Evolutionary conservation across 2,888 invertebrate genomes (phyloP), one percentile per base, ranked within the genome.

Genomic region (Tachina lurida): DNA sequence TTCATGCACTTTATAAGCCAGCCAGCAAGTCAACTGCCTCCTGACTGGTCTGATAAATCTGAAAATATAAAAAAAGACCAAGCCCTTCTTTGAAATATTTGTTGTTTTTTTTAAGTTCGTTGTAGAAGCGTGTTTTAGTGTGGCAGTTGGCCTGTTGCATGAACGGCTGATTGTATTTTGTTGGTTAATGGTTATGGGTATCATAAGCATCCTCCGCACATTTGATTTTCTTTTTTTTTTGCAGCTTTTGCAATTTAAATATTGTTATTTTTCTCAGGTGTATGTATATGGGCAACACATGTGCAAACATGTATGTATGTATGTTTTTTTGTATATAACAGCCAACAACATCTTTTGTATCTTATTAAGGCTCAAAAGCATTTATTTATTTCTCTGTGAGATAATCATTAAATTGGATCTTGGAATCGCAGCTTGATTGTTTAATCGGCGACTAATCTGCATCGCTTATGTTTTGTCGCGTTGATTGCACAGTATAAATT

Each of bases 361-460:
- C 75, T 75, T 84, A 76, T 81, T 77, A 78, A 74, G 77, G 84
- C 74, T 73, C 78, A 63, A 86, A 75, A 86, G 79, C 85, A 82
- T 81, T 85, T 85, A 78, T 74, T 77, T 79, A 49, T 73, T 79
- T 71, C 70, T 76, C 49, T 73, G 45, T 17, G 47, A 81, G 84
- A 78, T 73, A 87, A 88, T 88, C 87, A 75, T 83, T 79, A 86
- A 88, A 88, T 88, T 88, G 87, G 80, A 88, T 88, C 88, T 88
- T 71, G 83, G 47, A 87, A 87, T 88, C 87, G 85, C 84, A 84
- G 87, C 87, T 84, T 87, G 88, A 88, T 88, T 88, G 86, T 88
- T 88, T 88, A 88, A 88, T 88, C 88, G 88, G 83, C 86, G 86
- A 86, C 87, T 88, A 88, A 88, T 88, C 88, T 88, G 87, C 80